phyloP scores from a whole-genome alignment of 2,113 vertebrate species.

The Raja brachyura region DNA sequence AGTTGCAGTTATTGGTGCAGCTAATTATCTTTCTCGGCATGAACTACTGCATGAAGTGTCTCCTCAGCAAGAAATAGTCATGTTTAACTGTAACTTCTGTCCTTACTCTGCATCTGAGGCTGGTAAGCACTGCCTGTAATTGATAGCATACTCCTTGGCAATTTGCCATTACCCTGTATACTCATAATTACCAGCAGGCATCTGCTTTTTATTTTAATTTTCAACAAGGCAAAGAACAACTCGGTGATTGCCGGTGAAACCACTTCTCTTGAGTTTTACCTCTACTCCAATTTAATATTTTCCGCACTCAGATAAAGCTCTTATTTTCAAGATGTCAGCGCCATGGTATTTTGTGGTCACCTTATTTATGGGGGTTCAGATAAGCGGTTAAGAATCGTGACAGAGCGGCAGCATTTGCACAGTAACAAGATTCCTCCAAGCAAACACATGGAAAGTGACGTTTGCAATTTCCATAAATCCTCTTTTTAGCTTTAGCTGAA shows the following conservation, averaged over 20 bases:
- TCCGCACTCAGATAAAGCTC: background rate
- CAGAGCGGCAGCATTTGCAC: background rate
- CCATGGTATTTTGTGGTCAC: background rate
- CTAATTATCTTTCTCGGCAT: background rate
- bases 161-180: background rate
- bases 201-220: conserved; percentile 37
- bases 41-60: background rate
- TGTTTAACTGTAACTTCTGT: conserved; percentile 11
- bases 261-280: background rate
- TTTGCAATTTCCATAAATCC: background rate
- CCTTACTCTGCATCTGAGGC: background rate
- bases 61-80: background rate
- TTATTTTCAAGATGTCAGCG: background rate
- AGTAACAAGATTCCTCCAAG: background rate
- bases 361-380: background rate
- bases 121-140: conserved; percentile 32
- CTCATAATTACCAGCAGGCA: conserved; percentile 5
- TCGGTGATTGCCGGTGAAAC: background rate
- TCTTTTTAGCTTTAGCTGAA: background rate
- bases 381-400: background rate
- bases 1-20: too few species aligned
- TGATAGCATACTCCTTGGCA: background rate
- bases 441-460: background rate
- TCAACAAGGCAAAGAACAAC: background rate
- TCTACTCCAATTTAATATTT: background rate